phyloP scores from a whole-genome alignment of 2,888 invertebrate genomes.

The Hypsopygia costalis region DNA sequence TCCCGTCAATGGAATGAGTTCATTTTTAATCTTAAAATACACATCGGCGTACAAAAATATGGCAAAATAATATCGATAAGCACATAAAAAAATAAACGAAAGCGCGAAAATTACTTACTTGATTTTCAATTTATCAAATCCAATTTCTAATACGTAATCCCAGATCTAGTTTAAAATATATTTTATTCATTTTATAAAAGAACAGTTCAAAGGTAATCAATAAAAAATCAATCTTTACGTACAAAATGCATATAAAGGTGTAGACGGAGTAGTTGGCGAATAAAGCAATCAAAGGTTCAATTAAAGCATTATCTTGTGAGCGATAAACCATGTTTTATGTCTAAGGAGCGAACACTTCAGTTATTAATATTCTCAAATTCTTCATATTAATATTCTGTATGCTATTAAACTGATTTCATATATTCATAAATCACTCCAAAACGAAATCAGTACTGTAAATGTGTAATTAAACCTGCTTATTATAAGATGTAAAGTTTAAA shows the following conservation, averaged over 20 bases:
- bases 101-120: slow-evolving; percentile 4
- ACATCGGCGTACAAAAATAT: slow-evolving; percentile 59
- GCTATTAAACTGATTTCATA: slow-evolving; percentile 55
- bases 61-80: slow-evolving; percentile 39
- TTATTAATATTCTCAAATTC: slow-evolving; percentile 1
- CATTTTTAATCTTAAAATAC: slow-evolving; percentile 43
- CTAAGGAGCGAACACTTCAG: background rate
- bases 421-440: slow-evolving; percentile 68
- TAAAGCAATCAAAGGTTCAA: background rate
- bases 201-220: background rate
- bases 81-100: slow-evolving; percentile 11
- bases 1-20: slow-evolving; percentile 69
- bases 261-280: background rate
- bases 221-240: background rate
- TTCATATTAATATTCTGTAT: background rate
- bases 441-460: slow-evolving; percentile 65
- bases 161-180: background rate
- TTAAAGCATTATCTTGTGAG: background rate
- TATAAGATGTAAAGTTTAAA: slow-evolving; percentile 72
- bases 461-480: slow-evolving; percentile 71
- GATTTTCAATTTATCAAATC: background rate
- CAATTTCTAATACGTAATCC: background rate
- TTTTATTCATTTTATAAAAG: background rate
- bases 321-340: background rate
- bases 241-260: background rate